These are phyloP conservation scores for Synergus gifuensis DNA, from an alignment of 2,888 invertebrate genomes.

Conservation along the genomic window DNA sequence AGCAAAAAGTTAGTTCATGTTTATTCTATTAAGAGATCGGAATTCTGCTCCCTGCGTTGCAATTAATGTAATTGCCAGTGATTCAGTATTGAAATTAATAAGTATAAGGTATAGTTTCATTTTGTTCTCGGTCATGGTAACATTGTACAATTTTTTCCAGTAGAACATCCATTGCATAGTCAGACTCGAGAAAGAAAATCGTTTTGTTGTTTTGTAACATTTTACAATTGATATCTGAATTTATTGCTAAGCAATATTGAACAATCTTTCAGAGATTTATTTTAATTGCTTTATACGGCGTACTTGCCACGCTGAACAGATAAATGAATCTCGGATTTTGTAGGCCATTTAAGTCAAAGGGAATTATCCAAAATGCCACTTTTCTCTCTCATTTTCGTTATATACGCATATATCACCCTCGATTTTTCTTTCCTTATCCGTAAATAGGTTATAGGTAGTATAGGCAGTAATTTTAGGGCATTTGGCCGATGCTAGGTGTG, in stretches of 20 bases:
- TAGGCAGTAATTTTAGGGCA: slow-evolving; percentile 43
- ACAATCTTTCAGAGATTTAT: too few species aligned
- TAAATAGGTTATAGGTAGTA: slow-evolving; percentile 41
- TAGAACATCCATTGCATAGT: background rate
- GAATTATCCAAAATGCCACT: background rate
- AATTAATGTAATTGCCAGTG: background rate
- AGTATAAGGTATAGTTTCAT: too few species aligned
- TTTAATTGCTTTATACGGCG: background rate
- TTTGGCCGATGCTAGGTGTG: slow-evolving; percentile 41
- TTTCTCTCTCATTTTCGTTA: background rate
- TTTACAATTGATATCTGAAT: too few species aligned
- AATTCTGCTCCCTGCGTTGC: background rate
- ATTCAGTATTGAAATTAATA: too few species aligned
- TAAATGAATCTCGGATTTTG: background rate
- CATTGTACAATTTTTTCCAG: background rate
- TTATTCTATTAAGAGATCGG: background rate
- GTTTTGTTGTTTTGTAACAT: too few species aligned
- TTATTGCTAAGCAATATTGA: too few species aligned
- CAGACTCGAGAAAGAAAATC: background rate
- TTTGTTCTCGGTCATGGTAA: background rate
- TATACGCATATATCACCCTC: background rate
- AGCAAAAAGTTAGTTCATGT: background rate
- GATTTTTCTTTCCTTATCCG: background rate
- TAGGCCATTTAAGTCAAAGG: background rate
- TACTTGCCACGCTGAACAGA: background rate